These are phyloP conservation scores for Steatornis caripensis DNA, from an alignment of 2,113 vertebrate species.

Conservation along the genomic window DNA sequence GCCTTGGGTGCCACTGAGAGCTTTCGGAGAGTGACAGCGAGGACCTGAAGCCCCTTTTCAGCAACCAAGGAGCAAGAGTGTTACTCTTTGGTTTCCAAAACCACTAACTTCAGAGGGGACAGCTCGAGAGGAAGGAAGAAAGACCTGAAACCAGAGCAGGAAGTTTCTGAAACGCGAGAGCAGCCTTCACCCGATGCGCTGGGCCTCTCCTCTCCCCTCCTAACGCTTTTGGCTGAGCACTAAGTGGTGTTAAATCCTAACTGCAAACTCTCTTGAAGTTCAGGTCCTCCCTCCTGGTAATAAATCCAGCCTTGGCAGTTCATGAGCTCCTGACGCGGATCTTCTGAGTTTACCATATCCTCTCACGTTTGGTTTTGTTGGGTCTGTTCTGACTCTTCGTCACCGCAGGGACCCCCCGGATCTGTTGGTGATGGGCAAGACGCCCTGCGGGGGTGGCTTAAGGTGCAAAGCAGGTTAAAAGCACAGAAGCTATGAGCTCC, in stretches of 20 bases:
- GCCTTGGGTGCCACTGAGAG: neutral
- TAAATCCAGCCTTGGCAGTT: neutral
- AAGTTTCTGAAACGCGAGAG: slow-evolving; percentile 29
- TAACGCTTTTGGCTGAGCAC: neutral
- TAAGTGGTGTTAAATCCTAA: neutral
- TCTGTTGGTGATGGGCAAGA: neutral
- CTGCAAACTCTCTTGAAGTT: neutral
- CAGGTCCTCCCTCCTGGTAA: neutral
- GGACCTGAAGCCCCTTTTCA: neutral
- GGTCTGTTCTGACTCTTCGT: neutral
- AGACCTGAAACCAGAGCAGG: slow-evolving; percentile 31
- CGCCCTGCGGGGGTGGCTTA: neutral
- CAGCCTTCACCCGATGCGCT: neutral
- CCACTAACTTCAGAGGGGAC: neutral
- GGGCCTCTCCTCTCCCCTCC: neutral
- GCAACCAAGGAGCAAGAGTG: neutral
- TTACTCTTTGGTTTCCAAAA: neutral
- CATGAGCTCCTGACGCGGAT: neutral
- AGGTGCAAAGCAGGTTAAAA: neutral
- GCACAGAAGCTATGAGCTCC: neutral
- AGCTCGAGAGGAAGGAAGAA: neutral
- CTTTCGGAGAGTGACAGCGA: neutral
- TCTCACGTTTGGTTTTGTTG: neutral
- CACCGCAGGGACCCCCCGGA: rapidly evolving
- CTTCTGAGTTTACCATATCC: neutral